phyloP scores from a whole-genome alignment of 2,797 vertebrate genomes.

The Sebastolobus alascanus region DNA sequence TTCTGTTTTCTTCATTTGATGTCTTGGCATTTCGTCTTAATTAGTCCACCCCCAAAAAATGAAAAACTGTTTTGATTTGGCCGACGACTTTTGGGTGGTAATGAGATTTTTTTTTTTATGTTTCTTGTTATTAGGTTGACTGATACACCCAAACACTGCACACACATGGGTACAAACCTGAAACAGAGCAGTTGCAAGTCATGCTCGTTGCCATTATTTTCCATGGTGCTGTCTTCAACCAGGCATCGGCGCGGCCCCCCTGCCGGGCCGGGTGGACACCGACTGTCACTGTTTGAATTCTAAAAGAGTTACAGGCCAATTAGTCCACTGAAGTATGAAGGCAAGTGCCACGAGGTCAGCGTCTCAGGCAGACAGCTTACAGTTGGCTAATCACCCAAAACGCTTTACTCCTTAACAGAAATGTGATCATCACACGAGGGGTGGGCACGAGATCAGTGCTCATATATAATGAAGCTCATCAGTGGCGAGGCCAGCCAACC shows the following conservation, averaged over 20 bases:
- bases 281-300: constrained; percentile 52
- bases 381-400: constrained; percentile 65
- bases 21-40: not conserved
- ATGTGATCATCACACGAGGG: constrained; percentile 52
- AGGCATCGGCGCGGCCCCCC: constrained; percentile 1
- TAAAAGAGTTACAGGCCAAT: constrained; percentile 66
- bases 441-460: constrained; percentile 24
- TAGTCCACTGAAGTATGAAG: constrained; percentile 64
- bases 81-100: not conserved
- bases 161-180: not conserved
- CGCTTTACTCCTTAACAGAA: constrained; percentile 41
- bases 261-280: constrained; percentile 34
- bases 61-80: not conserved
- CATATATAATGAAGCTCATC: constrained; percentile 41
- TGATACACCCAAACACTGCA: not conserved
- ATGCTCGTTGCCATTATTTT: constrained; percentile 26
- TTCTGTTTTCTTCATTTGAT: not conserved
- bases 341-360: constrained; percentile 45
- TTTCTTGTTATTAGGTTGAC: not conserved
- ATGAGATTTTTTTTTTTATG: not conserved
- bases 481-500: constrained; percentile 13
- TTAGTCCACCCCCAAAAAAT: constrained; percentile 5
- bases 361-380: constrained; percentile 48
- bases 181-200: constrained; percentile 6
- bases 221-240: constrained; percentile 4